Evolutionary conservation across 2,797 vertebrate species (phyloP).

Genomic region (Oceanodroma leucorhoa): DNA sequence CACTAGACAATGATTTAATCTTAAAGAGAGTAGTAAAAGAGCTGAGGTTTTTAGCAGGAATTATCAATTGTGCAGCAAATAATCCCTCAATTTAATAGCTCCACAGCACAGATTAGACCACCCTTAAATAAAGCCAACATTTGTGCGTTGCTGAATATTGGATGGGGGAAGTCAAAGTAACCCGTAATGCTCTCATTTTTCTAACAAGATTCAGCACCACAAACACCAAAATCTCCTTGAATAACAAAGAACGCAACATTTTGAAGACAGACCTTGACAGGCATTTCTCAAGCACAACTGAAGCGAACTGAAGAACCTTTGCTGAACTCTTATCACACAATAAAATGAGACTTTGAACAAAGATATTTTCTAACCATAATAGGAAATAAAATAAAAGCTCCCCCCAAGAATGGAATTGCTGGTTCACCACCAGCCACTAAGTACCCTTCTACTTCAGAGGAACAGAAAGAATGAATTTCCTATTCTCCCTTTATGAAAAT

Average conservation of each 20-base stretch:
- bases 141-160: not conserved
- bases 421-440: not conserved
- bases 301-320: not conserved
- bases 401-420: not conserved
- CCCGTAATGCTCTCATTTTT: not conserved
- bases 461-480: not conserved
- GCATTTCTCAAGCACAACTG: not conserved
- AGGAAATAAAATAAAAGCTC: not conserved
- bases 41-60: not conserved
- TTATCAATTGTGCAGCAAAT: not conserved
- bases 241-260: not conserved
- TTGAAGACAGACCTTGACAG: not conserved
- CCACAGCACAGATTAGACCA: not conserved
- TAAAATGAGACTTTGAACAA: not conserved
- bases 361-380: not conserved
- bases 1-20: not conserved
- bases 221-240: not conserved
- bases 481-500: not conserved
- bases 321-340: not conserved
- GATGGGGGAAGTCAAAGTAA: not conserved
- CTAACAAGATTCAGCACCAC: not conserved
- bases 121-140: not conserved
- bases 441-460: not conserved
- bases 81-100: not conserved
- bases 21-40: not conserved